Percentiles rank a stretch among this genome's conserved stretches.
Conservation (phyloP, 2,797 vertebrate genomes). For the Telmatherina bonti region DNA sequence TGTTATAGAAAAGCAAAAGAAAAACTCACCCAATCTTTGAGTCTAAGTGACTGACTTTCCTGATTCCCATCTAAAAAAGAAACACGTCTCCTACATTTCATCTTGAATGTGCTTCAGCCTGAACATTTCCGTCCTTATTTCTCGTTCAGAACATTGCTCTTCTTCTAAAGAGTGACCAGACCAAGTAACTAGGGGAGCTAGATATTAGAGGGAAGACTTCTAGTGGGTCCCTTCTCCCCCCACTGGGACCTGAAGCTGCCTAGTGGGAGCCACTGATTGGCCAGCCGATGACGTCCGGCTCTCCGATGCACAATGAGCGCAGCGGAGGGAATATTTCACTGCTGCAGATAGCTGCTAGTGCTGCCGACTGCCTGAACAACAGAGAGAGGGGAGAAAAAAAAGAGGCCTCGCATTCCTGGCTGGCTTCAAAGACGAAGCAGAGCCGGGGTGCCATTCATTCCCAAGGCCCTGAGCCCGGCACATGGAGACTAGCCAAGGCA, state of each 20-base stretch:
- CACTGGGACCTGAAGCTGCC: conserved; percentile 66
- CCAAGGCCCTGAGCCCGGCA: conserved; percentile 80
- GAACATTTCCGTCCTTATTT: conserved; percentile 33
- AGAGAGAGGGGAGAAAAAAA: conserved; percentile 61
- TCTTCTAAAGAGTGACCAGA: conserved; percentile 51
- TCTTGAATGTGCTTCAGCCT: conserved; percentile 21
- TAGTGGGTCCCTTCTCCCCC: conserved; percentile 68
- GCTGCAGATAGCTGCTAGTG: conserved; percentile 73
- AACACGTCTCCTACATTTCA: conserved; percentile 17
- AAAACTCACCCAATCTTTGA: conserved; percentile 74
- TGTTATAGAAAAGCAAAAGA: conserved; percentile 14
- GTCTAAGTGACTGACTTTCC: conserved; percentile 31
- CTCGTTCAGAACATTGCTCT: conserved; percentile 57
- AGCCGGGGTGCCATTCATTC: conserved; percentile 83
- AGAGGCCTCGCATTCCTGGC: conserved; percentile 85
- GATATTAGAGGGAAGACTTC: conserved; percentile 76
- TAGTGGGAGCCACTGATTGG: conserved; percentile 72
- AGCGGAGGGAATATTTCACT: conserved; percentile 83
- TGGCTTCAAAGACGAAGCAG: conserved; percentile 85
- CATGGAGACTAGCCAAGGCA: conserved; percentile 85
- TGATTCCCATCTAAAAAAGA: conserved; percentile 53
- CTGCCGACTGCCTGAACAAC: conserved; percentile 75
- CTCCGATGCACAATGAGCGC: conserved; percentile 80
- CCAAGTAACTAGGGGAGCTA: conserved; percentile 72
- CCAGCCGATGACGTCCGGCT: conserved; percentile 80